Conservation (phyloP, 2,113 vertebrate genomes). For the Vombatus ursinus region DNA sequence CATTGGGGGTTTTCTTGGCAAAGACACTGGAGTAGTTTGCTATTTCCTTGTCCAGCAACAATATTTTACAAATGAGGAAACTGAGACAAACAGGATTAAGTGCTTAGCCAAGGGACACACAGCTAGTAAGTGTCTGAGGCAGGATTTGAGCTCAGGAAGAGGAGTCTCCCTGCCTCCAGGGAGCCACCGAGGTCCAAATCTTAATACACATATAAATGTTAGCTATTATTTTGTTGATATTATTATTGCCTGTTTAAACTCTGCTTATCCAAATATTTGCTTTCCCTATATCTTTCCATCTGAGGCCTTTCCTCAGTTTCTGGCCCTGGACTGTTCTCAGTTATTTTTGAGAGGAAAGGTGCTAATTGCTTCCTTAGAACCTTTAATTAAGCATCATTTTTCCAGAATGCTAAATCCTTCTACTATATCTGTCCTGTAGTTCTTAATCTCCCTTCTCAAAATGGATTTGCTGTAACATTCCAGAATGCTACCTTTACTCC, state of each 20-base stretch:
- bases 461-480: neutral
- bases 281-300: neutral
- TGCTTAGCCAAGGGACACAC: neutral
- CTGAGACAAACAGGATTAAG: neutral
- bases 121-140: neutral
- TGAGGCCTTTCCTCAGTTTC: neutral
- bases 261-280: neutral
- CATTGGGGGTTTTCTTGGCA: neutral
- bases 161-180: neutral
- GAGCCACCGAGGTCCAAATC: neutral
- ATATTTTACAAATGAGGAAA: neutral
- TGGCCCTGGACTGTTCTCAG: neutral
- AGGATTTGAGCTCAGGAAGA: neutral
- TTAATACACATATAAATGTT: neutral
- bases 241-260: neutral
- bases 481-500: neutral
- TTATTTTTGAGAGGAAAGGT: neutral
- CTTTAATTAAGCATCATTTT: neutral
- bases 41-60: neutral
- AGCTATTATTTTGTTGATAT: neutral
- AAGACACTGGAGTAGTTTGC: neutral
- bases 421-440: neutral
- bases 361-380: neutral
- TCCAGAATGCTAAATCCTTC: slow-evolving; percentile 6
- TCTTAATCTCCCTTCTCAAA: neutral